Evolutionary conservation across 2,888 invertebrate species (phyloP), one percentile per base, ranked within the genome.

Genomic region (Tachina lurida): DNA sequence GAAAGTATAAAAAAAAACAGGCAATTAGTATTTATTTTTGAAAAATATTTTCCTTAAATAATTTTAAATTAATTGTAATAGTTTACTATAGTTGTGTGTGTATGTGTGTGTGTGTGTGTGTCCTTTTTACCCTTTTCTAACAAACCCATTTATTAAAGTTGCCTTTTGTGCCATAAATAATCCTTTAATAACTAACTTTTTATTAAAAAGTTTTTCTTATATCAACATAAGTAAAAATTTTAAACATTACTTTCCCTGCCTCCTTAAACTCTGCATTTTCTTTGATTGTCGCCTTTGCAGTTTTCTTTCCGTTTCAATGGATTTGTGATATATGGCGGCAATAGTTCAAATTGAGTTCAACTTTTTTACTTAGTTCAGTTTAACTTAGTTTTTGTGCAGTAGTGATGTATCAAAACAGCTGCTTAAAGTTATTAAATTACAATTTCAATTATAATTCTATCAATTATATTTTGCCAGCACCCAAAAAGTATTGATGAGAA

Each of bases 361-460:
- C 12, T 74, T 65, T 77, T 58, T 47, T 45, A 62, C 67, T 58
- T 7, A 58, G 49, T 10, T 39, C 10, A 68, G 62, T 63, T 54
- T 13, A 70, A 62, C 1, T 77, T 15, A 31, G 63, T 79, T 45
- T 47, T 65, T 60, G 65, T 71, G 39, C 39, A 63, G 54, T 80
- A 49, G 49, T 31, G 39, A 22, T 39, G 41, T 63, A 41, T 12
- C 12, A 65, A 65, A 82, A 78, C 85, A 86, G 70, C 82, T 86
- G 86, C 71, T 83, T 76, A 65, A 80, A 83, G 76, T 79, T 86
- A 86, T 86, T 86, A 86, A 83, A 86, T 83, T 76, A 83, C 86
- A 86, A 86, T 86, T 79, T 86, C 86, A 86, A 86, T 86, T 86
- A 86, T 83, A 83, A 83, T 82, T 83, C 83, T 86, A 86, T 86